phyloP scores from a whole-genome alignment of 92 coral and sea anemone genomes.

The Metridium senile region DNA sequence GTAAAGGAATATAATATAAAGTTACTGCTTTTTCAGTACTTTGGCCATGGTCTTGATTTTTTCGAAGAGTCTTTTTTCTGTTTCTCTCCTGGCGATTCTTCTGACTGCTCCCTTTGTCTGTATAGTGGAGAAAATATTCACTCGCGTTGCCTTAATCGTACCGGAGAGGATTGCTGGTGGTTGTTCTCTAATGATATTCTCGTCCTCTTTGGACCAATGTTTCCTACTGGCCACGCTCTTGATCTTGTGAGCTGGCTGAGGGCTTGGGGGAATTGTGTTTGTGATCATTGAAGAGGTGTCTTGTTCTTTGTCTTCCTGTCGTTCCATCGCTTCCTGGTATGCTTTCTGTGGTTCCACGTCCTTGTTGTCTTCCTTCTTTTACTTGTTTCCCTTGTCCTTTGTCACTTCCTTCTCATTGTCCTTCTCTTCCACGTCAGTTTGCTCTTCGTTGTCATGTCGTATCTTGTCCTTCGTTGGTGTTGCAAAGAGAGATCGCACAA shows the following conservation, averaged over 20 bases:
- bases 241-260: neutral
- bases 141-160: neutral
- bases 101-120: neutral
- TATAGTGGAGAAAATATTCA: neutral
- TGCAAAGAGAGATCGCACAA: neutral
- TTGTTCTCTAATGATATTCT: neutral
- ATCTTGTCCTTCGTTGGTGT: neutral
- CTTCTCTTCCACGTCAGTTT: neutral
- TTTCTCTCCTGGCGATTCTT: neutral
- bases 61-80: neutral
- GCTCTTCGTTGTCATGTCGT: neutral
- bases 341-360: neutral
- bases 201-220: neutral
- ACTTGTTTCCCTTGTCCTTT: no score
- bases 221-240: neutral
- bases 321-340: neutral
- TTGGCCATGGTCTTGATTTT: neutral
- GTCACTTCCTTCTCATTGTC: no score
- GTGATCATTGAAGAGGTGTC: neutral
- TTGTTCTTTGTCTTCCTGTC: no score
- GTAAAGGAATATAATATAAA: no score
- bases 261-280: neutral
- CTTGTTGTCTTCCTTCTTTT: no score
- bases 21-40: neutral
- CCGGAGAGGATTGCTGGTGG: neutral